These are phyloP conservation scores for Lepidochrysops patricia DNA, from an alignment of 2,888 invertebrate genomes.

Conservation along the genomic window DNA sequence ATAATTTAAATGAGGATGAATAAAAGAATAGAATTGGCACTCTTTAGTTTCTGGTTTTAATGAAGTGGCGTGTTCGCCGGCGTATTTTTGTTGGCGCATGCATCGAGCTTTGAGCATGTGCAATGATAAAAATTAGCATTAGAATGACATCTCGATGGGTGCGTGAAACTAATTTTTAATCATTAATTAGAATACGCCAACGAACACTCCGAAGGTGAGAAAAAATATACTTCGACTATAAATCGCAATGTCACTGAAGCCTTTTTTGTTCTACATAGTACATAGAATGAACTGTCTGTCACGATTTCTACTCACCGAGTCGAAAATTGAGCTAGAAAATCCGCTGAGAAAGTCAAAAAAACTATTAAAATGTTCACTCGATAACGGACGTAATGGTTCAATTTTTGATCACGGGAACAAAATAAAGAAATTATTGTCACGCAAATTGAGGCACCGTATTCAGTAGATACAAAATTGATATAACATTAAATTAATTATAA, in stretches of 20 bases:
- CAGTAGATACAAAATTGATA: constrained; percentile 62
- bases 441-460: constrained; percentile 59
- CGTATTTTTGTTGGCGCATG: too few relatives aligned
- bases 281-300: constrained; percentile 25
- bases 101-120: too few relatives aligned
- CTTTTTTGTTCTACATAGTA: background rate
- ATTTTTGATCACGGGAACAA: constrained; percentile 31
- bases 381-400: background rate
- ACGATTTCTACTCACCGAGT: constrained; percentile 31
- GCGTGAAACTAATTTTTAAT: too few relatives aligned
- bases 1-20: too few relatives aligned
- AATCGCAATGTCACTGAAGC: background rate
- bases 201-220: too few relatives aligned
- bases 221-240: background rate
- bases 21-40: too few relatives aligned
- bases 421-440: constrained; percentile 59
- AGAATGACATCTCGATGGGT: too few relatives aligned
- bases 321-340: background rate
- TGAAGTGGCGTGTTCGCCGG: too few relatives aligned
- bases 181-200: too few relatives aligned
- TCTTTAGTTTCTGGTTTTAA: too few relatives aligned
- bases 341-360: background rate
- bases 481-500: constrained; percentile 52
- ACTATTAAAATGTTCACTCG: too few relatives aligned
- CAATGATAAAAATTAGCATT: too few relatives aligned